phyloP scores from a whole-genome alignment of 1,140 invertebrate species.

The Aphis craccivora region DNA sequence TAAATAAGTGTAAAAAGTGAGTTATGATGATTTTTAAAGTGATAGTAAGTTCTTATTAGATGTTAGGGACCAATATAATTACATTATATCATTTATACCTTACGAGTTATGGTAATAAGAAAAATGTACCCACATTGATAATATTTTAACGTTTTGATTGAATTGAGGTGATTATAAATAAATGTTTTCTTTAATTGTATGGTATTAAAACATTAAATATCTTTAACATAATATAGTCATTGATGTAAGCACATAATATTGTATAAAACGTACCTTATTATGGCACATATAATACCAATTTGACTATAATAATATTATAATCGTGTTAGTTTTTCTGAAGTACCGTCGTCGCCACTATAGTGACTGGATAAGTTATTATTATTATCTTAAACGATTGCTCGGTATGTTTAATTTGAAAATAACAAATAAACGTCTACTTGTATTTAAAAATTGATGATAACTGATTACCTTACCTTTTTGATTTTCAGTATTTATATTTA shows the following conservation, averaged over 20 bases:
- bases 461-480: background rate
- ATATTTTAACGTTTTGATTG: background rate
- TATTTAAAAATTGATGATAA: background rate
- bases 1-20: slow-evolving; percentile 31
- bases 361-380: background rate
- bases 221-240: background rate
- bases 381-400: background rate
- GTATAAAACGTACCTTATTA: background rate
- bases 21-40: background rate
- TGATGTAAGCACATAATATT: background rate
- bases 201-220: background rate
- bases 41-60: background rate
- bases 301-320: background rate
- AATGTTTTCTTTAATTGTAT: background rate
- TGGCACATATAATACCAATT: background rate
- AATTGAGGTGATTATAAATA: background rate
- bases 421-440: too few species aligned
- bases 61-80: background rate
- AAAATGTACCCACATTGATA: background rate
- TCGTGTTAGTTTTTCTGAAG: background rate
- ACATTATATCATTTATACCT: background rate
- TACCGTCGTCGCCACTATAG: background rate
- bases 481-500: background rate
- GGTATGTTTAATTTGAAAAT: background rate
- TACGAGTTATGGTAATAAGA: background rate